Evolutionary conservation across 2,113 vertebrate species (phyloP).

Genomic region (Empidonax alnorum): DNA sequence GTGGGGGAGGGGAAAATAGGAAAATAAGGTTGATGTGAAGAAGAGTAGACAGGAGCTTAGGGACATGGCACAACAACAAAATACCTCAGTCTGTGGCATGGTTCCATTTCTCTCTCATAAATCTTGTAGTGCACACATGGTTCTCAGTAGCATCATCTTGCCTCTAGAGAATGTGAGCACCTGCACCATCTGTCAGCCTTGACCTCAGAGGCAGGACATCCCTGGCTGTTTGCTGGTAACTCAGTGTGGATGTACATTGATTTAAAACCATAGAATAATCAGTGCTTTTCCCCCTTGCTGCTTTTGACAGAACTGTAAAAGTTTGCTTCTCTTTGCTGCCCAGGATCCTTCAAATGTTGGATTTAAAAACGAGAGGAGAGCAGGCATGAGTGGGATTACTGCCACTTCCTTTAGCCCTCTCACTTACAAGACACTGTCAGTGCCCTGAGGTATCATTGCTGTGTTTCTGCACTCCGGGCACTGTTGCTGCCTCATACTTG

Average conservation of each 20-base stretch:
- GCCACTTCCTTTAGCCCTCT: neutral
- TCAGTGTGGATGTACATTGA: rapidly evolving
- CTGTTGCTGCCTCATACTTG: neutral
- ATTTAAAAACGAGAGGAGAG: neutral
- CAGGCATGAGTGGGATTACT: neutral
- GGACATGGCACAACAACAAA: neutral
- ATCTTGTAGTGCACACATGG: neutral
- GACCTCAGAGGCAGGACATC: neutral
- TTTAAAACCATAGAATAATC: neutral
- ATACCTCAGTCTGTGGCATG: neutral
- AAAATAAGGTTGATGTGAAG: neutral
- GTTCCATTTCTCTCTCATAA: neutral
- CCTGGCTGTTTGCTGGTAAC: neutral
- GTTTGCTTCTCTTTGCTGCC: neutral
- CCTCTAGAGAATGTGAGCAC: neutral
- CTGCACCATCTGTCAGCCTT: neutral
- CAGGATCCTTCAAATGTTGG: neutral
- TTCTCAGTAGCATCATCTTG: neutral
- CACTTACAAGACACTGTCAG: neutral
- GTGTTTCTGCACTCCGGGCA: neutral
- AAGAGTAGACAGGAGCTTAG: neutral
- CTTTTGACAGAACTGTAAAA: neutral
- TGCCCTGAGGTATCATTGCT: neutral
- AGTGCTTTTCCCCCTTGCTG: neutral
- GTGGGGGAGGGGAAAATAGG: neutral